These are phyloP conservation scores for Laspeyria flexula DNA, from an alignment of 2,888 invertebrate genomes.

Conservation along the genomic window DNA sequence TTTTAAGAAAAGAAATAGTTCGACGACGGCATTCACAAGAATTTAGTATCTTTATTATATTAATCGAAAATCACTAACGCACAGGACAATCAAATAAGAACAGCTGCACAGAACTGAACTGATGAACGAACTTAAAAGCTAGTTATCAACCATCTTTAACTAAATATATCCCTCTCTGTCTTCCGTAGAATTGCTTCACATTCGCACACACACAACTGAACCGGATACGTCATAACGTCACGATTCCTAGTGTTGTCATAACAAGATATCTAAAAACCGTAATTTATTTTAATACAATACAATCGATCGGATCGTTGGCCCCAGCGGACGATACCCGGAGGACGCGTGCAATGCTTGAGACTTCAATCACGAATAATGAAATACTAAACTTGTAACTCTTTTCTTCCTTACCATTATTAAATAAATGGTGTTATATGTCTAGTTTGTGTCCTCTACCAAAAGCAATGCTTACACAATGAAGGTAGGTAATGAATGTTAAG, in stretches of 20 bases:
- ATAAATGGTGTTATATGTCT: too few relatives aligned
- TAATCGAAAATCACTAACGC: conserved; percentile 35
- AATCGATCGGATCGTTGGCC: too few relatives aligned
- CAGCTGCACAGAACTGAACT: conserved; percentile 49
- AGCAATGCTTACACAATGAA: too few relatives aligned
- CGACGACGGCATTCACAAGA: conserved; percentile 29
- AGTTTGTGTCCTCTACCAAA: too few relatives aligned
- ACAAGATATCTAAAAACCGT: not conserved
- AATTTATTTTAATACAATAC: too few relatives aligned
- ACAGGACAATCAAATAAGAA: conserved; percentile 44
- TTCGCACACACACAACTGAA: not conserved
- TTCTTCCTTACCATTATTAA: too few relatives aligned
- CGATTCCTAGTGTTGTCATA: conserved; percentile 21
- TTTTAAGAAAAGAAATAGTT: conserved; percentile 9
- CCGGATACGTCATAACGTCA: conserved; percentile 34
- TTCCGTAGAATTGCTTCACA: conserved; percentile 4
- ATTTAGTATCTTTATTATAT: conserved; percentile 26
- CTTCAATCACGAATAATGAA: too few relatives aligned
- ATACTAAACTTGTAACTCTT: too few relatives aligned
- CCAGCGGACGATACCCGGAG: too few relatives aligned
- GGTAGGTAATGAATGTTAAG: too few relatives aligned
- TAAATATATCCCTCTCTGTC: conserved; percentile 21
- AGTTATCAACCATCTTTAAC: conserved; percentile 31
- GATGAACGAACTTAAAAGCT: conserved; percentile 49
- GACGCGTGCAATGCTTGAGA: too few relatives aligned